phyloP scores from a whole-genome alignment of 2,888 invertebrate genomes.

The Lissocephala sabroskyi region DNA sequence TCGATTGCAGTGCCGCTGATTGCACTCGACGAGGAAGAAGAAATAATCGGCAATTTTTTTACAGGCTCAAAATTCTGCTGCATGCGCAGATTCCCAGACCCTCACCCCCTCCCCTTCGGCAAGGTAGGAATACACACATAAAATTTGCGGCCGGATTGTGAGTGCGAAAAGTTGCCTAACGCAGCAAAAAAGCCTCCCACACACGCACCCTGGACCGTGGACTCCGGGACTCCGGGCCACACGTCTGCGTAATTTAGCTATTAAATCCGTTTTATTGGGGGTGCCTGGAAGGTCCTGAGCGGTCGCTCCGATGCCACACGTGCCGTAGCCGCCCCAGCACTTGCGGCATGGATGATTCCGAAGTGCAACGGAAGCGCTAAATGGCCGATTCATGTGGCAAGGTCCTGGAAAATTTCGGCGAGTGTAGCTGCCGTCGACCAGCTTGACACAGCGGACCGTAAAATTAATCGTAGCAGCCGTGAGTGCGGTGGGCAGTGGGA shows the following conservation, averaged over 20 bases:
- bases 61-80: conserved; percentile 39
- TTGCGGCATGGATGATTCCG: conserved; percentile 41
- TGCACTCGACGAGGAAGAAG: conserved; percentile 11
- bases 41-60: not conserved
- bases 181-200: conserved; percentile 48
- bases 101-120: too few species aligned
- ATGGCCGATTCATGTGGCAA: conserved; percentile 48
- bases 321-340: conserved; percentile 34
- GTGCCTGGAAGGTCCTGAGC: not conserved
- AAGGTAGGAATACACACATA: too few species aligned
- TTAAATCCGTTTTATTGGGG: conserved; percentile 53
- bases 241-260: conserved; percentile 56
- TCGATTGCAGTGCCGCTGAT: conserved; percentile 20
- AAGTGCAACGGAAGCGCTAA: conserved; percentile 56
- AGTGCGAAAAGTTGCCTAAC: conserved; percentile 49
- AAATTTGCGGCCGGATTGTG: not conserved
- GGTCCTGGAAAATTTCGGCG: conserved; percentile 22
- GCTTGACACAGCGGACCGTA: conserved; percentile 67
- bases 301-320: conserved; percentile 21
- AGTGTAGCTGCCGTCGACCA: conserved; percentile 25
- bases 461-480: conserved; percentile 67
- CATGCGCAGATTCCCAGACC: conserved; percentile 39
- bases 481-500: conserved; percentile 3
- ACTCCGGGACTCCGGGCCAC: too few species aligned
- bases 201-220: too few species aligned